Evolutionary conservation across 2,113 vertebrate species (phyloP), one percentile per base, ranked within the genome.

Genomic region (Nothobranchius furzeri): DNA sequence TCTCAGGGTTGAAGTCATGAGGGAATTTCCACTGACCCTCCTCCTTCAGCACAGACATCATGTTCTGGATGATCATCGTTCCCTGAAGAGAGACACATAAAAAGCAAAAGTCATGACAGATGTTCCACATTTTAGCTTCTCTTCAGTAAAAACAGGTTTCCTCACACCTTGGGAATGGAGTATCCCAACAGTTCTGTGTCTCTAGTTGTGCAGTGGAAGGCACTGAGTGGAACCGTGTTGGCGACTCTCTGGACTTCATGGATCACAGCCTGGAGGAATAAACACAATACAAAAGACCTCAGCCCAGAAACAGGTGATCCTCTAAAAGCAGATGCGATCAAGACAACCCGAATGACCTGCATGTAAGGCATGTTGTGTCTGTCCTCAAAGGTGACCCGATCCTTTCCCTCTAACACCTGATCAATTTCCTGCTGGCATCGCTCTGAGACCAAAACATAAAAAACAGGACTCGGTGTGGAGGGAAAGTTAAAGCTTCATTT

Each of bases 1-100:
- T 90, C 17, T 90, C 84, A 11, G 85, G 91, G 58, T 90, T 91
- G 68, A 92, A 92, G 35, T 90, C 79, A 45, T 81, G 64, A 25
- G 89, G 87, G 48, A 37, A 86, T 67, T 92, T 92, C 90, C 92
- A 92, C 45, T 90, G 86, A 49, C 81, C 82, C 56, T 92, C 88
- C 42, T 92, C 89, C 11, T 0, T 69, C 61, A 90, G 43, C 51
- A 77, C 74, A 0, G 85, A 87, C 1, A 54, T 14, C 68, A 88
- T 47, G 60, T 88, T 88, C n/a, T 85, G 85, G 42, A 90, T 85
- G 52, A 90, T 1, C 9, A 72, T 11, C 0, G 85, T 89, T 7
- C 87, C 88, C 91, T 91, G 35, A 56, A 42, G 54, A 6, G 14
- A 56, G 25, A 56, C 11, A 14, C 15, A 60, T 35, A 20, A 25